Percentiles rank a stretch among this genome's conserved stretches.
Conservation (phyloP, 2,797 vertebrate species). For the Gymnothorax javanicus region DNA sequence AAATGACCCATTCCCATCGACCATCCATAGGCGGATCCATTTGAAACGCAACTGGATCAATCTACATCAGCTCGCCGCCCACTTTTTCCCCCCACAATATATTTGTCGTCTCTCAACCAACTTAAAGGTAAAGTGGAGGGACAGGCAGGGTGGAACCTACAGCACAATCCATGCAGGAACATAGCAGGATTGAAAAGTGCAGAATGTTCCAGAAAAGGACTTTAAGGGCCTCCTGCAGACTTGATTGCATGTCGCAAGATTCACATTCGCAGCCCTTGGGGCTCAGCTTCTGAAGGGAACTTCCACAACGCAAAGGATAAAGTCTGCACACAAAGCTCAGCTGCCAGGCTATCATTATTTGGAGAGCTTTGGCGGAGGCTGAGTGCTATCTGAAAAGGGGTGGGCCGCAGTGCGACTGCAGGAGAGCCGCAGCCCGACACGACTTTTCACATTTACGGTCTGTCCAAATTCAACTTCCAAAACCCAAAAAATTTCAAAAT, state of each 20-base stretch:
- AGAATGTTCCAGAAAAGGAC: conserved; percentile 38
- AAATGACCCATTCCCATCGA: no score
- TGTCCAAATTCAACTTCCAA: background rate
- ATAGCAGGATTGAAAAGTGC: conserved; percentile 42
- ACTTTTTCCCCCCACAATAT: background rate
- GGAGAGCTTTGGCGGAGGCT: background rate
- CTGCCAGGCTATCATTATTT: background rate
- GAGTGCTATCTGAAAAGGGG: background rate
- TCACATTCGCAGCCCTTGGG: conserved; percentile 24
- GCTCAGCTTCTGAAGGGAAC: conserved; percentile 34
- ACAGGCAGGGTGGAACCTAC: background rate
- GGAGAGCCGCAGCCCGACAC: background rate
- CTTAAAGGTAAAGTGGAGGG: background rate
- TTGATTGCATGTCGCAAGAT: conserved; percentile 38
- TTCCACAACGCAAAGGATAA: conserved; percentile 17
- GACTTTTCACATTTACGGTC: conserved; percentile 22
- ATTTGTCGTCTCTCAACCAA: background rate
- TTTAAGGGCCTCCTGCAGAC: conserved; percentile 31
- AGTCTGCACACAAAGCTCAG: conserved; percentile 8
- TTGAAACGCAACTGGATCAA: no score
- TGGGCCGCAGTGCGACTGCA: background rate
- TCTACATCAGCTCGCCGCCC: background rate
- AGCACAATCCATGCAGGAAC: conserved; percentile 31
- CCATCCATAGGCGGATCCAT: no score
- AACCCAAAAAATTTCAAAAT: no score